Base-by-base conservation (phyloP, 2,888 invertebrate species). In the Lapara coniferarum region DNA sequence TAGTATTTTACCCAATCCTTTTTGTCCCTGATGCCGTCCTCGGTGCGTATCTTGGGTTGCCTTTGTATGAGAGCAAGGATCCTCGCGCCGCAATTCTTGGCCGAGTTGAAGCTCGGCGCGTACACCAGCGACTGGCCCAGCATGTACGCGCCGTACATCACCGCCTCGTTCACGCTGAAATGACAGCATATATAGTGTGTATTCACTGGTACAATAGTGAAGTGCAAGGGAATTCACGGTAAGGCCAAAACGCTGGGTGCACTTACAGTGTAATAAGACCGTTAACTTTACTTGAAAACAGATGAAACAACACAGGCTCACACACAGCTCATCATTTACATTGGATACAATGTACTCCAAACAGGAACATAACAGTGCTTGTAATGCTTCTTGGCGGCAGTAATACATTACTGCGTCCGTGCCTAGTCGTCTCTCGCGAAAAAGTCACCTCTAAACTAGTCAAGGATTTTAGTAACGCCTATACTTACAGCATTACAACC, bases 61-160 rank as follows among this genome's bases (percentile, higher is more conserved):
- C 89, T 81, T 8, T 85, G 77, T 25, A 91, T 89, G 63, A 89
- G 72, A 0, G 86, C 76, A 10, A 91, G 70, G 52, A 91, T 89
- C 69, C 89, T 82, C 0, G 89, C 85, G 10, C 86, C 91, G 66
- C 89, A 89, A 0, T 81, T 81, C 78, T 95, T 95, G 0, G 96
- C 97, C 37, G 95, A 95, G 78, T 95, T 95, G 73, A 96, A 96
- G 82, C 96, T 96, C 0, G 97, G 96, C 0, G 96, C 96, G 80
- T 96, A 97, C 0, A 96, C 96, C 55, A 97, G 84, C 0, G 96
- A 95, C 81, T 96, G 96, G 0, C 96, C 97, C 76, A 97, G 85
- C 96, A 96, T 96, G 94, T 96, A 96, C 0, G 96, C 96, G 7
- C 97, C 97, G 75, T 96, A 96, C 84, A 97, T 96, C 6, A 97